Evolutionary conservation across 2,888 invertebrate species (phyloP).

Genomic region (Tinea pellionella): DNA sequence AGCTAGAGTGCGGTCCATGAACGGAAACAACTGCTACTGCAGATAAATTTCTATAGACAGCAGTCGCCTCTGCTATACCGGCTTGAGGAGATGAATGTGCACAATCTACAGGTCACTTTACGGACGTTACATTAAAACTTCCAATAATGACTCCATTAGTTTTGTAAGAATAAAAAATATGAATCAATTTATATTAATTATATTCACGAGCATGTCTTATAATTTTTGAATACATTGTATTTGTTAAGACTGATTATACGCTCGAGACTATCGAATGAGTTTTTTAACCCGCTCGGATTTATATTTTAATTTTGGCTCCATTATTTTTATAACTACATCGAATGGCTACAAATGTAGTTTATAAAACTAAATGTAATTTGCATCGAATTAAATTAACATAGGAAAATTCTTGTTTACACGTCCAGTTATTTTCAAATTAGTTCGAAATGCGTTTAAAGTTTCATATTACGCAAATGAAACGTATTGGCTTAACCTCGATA

Average conservation of each 20-base stretch:
- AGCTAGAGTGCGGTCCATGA: no score
- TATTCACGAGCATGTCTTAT: background rate
- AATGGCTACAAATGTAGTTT: background rate
- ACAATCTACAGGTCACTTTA: no score
- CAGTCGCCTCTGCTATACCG: no score
- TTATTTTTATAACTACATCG: conserved; percentile 1
- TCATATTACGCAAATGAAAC: conserved; percentile 27
- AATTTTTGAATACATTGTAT: background rate
- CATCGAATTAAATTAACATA: background rate
- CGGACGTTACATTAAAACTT: background rate
- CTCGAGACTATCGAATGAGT: background rate
- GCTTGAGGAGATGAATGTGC: no score
- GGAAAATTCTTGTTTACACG: background rate
- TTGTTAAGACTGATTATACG: background rate
- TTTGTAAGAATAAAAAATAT: conserved; percentile 8
- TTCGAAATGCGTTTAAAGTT: background rate
- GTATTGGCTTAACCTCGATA: conserved; percentile 56
- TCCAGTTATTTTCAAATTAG: background rate
- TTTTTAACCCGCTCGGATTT: background rate
- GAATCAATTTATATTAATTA: background rate
- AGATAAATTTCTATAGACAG: no score
- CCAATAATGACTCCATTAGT: conserved; percentile 13
- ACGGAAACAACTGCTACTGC: no score
- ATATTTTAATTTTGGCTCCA: conserved; percentile 2
- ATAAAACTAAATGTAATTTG: conserved; percentile 2